phyloP scores from a whole-genome alignment of 2,797 vertebrate species.

The Danio albolineatus region DNA sequence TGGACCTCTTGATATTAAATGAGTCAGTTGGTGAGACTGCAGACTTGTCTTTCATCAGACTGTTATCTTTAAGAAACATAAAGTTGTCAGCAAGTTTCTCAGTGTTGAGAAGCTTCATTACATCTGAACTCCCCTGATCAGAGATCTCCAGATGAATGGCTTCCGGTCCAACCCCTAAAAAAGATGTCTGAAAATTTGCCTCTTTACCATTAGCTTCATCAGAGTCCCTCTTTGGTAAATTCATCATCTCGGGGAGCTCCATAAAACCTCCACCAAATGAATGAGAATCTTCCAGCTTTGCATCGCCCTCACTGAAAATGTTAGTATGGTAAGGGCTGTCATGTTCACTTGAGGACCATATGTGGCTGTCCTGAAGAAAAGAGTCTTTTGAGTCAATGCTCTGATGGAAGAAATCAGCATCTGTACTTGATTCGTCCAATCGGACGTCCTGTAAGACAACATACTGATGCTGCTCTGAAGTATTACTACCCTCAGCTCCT shows the following conservation, averaged over 20 bases:
- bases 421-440: conserved; percentile 88
- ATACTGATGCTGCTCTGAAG: conserved; percentile 75
- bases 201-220: conserved; percentile 57
- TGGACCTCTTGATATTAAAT: conserved; percentile 71
- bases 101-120: conserved; percentile 73
- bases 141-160: conserved; percentile 67
- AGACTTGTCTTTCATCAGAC: conserved; percentile 80
- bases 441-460: conserved; percentile 83
- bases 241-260: conserved; percentile 83
- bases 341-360: conserved; percentile 80
- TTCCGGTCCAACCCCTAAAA: conserved; percentile 77
- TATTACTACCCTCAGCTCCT: conserved; percentile 67
- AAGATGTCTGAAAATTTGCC: conserved; percentile 63
- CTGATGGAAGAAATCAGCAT: conserved; percentile 89
- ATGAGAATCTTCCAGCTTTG: conserved; percentile 79
- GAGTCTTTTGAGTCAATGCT: conserved; percentile 86
- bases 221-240: conserved; percentile 63
- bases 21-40: conserved; percentile 69
- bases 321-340: conserved; percentile 87
- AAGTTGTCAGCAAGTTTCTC: conserved; percentile 89
- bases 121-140: conserved; percentile 66
- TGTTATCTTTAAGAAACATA: conserved; percentile 89
- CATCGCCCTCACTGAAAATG: conserved; percentile 82
- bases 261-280: conserved; percentile 78
- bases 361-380: conserved; percentile 81